Base-by-base conservation (phyloP, 2,888 invertebrate species). In the Rhamphomyia laevipes region DNA sequence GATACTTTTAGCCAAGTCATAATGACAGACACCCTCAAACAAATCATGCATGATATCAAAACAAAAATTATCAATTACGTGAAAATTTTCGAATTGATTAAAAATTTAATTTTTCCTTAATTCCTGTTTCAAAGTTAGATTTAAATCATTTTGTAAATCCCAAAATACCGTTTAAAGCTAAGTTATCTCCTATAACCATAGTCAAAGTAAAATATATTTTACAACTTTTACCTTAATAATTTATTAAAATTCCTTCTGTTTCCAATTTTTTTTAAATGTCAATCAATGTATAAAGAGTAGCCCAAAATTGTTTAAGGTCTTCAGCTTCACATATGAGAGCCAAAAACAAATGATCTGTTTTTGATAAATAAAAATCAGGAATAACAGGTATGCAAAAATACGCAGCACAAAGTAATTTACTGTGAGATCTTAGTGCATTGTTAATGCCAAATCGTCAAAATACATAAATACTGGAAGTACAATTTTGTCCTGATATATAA, bases 361-460 rank as follows among this genome's bases (percentile, higher is more conserved):
- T 48, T 5, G 43, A 48, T 21, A 41, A 9, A 18, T 48, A 35
- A 17, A 31, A 12, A 11, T 5, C 21, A 17, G 48, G 43, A 12
- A 48, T 30, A 4, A n/a, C 31, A 10, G 43, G 43, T 7, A 48
- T 31, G 11, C 40, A 23, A 16, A 35, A 46, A 31, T 46, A 46
- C 12, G 35, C 41, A 12, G 35, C 46, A 13, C 46, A 46, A 46
- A 46, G 13, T 46, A 40, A 46, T 30, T 23, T 37, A 6, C n/a
- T n/a, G 15, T 47, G 43, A 4, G 48, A 40, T 2, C 45, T 50
- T 13, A 52, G 15, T 2, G 46, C 44, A 33, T 50, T 52, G 46
- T 52, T 45, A 16, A 50, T 43, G n/a, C 42, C 41, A 52, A 52
- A 40, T 52, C 52, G 23, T 52, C 52, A 16, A 37, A 12, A 21